phyloP scores from a whole-genome alignment of 2,113 vertebrate genomes.

The Oryctolagus cuniculus region mOryCun1.1 NC_091434.1:63423001-63423500 shows the following conservation, averaged over 20 bases:
- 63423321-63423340: not conserved
- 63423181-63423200: not conserved
- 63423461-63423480: not conserved
- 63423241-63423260: not conserved
- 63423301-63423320: not conserved
- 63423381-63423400: not conserved
- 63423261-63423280: not conserved
- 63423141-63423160: not conserved
- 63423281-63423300: not conserved
- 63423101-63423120: not conserved
- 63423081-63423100: not conserved
- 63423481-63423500: not conserved
- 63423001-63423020: too few relatives aligned
- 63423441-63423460: not conserved
- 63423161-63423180: not conserved
- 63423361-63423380: not conserved
- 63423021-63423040: rapidly evolving
- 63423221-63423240: not conserved
- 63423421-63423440: not conserved
- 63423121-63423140: not conserved
- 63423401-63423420: not conserved
- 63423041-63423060: too few relatives aligned
- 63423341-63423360: not conserved
- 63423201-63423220: not conserved
- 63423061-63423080: not conserved